Percentiles rank a stretch among this genome's conserved stretches.
These are phyloP conservation scores for Axinella damicornis DNA, from an alignment of 37 sponge, comb jelly and placozoan species.

Conservation along the genomic window DNA sequence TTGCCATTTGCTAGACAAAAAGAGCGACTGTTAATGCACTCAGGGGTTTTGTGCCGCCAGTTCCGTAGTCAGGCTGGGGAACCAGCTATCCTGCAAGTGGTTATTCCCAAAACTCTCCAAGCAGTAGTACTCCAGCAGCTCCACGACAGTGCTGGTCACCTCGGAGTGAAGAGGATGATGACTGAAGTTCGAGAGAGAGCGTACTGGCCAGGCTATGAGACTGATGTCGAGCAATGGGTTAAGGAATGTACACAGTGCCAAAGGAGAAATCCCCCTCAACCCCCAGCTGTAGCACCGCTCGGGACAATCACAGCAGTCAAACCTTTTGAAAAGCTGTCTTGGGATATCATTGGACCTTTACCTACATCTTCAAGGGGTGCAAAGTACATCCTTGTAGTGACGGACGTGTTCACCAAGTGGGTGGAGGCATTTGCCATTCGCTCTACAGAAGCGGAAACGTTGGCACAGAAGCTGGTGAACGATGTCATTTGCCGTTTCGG, in stretches of 20 bases:
- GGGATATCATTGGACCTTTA: conserved; percentile 44
- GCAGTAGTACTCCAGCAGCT: conserved; percentile 10
- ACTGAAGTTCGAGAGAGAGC: conserved; percentile 21
- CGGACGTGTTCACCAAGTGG: conserved; percentile 40
- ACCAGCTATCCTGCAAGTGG: conserved; percentile 1
- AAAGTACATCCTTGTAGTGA: conserved; percentile 30
- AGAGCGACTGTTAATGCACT: neutral
- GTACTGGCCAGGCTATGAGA: conserved; percentile 29
- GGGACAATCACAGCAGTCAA: conserved; percentile 7
- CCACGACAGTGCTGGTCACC: conserved; percentile 42
- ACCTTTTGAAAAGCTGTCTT: conserved; percentile 33
- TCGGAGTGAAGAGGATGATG: conserved; percentile 26
- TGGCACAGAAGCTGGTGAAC: conserved; percentile 31
- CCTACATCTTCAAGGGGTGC: conserved; percentile 12
- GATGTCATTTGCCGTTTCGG: conserved; percentile 38
- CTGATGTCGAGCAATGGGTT: neutral
- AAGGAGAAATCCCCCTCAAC: neutral
- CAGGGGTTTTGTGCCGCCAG: conserved; percentile 19
- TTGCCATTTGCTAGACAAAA: too few species aligned
- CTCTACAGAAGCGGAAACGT: neutral
- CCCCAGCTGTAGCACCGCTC: conserved; percentile 14
- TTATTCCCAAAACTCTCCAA: neutral
- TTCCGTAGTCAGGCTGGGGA: neutral
- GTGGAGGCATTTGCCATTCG: conserved; percentile 38
- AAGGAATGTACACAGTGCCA: conserved; percentile 8